Percentiles rank a stretch among this genome's conserved stretches.
phyloP scores from a whole-genome alignment of 2,797 vertebrate genomes.

The Chrysocyon brachyurus region DNA sequence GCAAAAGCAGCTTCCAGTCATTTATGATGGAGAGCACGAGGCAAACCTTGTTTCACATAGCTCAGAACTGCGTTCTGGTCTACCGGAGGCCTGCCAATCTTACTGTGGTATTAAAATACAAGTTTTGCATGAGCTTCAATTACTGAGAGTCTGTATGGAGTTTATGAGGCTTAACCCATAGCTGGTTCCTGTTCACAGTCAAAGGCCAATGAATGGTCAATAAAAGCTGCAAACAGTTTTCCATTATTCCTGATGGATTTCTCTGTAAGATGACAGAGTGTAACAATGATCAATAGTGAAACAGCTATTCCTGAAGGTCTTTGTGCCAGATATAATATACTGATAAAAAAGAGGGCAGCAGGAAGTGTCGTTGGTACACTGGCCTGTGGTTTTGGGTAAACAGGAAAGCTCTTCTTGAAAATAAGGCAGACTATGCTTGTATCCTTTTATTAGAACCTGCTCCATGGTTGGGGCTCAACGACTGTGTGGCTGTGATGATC shows the following conservation, averaged over 20 bases:
- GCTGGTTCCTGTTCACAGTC: conserved; percentile 78
- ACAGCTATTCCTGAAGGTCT: conserved; percentile 60
- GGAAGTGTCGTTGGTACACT: background rate
- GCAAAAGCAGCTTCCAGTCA: background rate
- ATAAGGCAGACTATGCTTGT: background rate
- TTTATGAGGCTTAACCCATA: conserved; percentile 76
- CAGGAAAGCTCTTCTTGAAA: conserved; percentile 18
- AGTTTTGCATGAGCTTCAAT: conserved; percentile 69
- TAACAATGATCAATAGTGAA: conserved; percentile 68
- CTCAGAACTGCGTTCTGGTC: background rate
- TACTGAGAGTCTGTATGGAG: conserved; percentile 67
- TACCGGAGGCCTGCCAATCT: background rate
- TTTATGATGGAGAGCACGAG: background rate
- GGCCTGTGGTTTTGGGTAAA: background rate
- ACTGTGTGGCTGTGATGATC: background rate
- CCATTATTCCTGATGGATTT: conserved; percentile 75
- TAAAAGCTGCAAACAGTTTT: conserved; percentile 76
- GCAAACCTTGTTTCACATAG: background rate
- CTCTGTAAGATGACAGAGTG: conserved; percentile 73
- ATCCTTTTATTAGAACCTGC: background rate
- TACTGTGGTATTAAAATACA: conserved; percentile 30
- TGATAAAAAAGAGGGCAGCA: background rate
- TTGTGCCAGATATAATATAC: conserved; percentile 37
- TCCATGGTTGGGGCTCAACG: background rate
- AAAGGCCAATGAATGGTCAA: conserved; percentile 75